A percentile compares a stretch with the other conserved stretches of the same genome.
Evolutionary conservation across 1,140 invertebrate genomes (phyloP).

Genomic region (Zaprionus ornatus): DNA sequence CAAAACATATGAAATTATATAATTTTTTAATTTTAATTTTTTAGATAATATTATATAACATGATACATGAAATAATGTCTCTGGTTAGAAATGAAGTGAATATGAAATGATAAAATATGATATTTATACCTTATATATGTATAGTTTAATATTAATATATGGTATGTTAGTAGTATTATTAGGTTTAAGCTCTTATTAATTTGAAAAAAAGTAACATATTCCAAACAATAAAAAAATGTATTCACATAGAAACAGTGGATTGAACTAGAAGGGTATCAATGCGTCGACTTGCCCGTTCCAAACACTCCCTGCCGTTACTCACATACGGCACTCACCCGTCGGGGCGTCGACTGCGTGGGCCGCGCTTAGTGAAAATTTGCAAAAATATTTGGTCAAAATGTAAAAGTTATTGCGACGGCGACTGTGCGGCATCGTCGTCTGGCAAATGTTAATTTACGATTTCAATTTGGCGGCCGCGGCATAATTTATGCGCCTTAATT

Average conservation of each 20-base stretch:
- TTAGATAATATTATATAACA: too few species aligned
- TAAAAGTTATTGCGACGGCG: constrained; percentile 69
- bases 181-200: too few species aligned
- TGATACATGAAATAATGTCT: too few species aligned
- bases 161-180: too few species aligned
- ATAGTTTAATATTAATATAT: too few species aligned
- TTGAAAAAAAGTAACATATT: too few species aligned
- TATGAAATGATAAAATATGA: too few species aligned
- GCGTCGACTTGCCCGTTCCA: neutral
- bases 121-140: too few species aligned
- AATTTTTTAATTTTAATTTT: too few species aligned
- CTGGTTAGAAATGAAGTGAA: too few species aligned
- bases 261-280: neutral
- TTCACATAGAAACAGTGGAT: too few species aligned
- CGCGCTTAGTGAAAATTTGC: constrained; percentile 80
- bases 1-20: neutral
- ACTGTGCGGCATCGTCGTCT: constrained; percentile 48
- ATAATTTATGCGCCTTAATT: constrained; percentile 82
- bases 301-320: neutral
- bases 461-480: constrained; percentile 76
- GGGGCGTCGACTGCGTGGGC: constrained; percentile 74
- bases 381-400: constrained; percentile 82
- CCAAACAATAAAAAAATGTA: too few species aligned
- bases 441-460: constrained; percentile 82
- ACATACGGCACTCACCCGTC: constrained; percentile 63